phyloP scores from a whole-genome alignment of 2,888 invertebrate genomes.

The Iphiclides podalirius region DNA sequence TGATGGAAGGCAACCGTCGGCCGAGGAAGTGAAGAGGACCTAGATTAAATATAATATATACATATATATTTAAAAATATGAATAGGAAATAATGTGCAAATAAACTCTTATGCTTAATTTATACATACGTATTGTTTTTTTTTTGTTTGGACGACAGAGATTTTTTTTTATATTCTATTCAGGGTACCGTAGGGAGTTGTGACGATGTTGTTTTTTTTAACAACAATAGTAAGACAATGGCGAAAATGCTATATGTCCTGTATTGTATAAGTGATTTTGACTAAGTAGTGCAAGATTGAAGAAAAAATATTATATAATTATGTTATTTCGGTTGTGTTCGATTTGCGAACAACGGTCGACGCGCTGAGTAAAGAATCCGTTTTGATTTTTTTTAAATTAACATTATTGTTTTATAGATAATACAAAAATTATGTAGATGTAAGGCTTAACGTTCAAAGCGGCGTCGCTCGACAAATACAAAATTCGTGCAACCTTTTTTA shows the following conservation, averaged over 20 bases:
- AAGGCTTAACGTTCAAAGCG: slow-evolving; percentile 24
- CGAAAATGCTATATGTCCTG: not conserved
- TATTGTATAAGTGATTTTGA: too few relatives aligned
- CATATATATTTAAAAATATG: too few relatives aligned
- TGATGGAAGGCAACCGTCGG: slow-evolving; percentile 42
- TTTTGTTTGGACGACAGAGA: slow-evolving; percentile 4
- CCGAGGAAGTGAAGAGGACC: slow-evolving; percentile 28
- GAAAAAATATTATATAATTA: too few relatives aligned
- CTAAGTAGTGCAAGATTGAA: too few relatives aligned
- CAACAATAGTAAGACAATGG: not conserved
- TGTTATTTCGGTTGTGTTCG: slow-evolving; percentile 11
- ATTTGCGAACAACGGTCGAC: too few relatives aligned
- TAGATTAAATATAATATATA: slow-evolving; percentile 24
- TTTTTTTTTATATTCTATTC: slow-evolving; percentile 23
- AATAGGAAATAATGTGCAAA: slow-evolving; percentile 36
- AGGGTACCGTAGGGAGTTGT: slow-evolving; percentile 17
- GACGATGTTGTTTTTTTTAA: slow-evolving; percentile 8
- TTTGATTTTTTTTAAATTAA: slow-evolving; percentile 10
- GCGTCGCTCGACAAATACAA: slow-evolving; percentile 28
- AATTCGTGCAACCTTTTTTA: too few relatives aligned
- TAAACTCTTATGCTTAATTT: slow-evolving; percentile 36
- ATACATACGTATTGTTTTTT: slow-evolving; percentile 21
- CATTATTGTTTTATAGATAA: slow-evolving; percentile 16
- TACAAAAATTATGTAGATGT: slow-evolving; percentile 6
- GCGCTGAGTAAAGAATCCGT: slow-evolving; percentile 23